Base-by-base conservation (phyloP, 1,140 invertebrate genomes). In the Drosophila eugracilis region DNA sequence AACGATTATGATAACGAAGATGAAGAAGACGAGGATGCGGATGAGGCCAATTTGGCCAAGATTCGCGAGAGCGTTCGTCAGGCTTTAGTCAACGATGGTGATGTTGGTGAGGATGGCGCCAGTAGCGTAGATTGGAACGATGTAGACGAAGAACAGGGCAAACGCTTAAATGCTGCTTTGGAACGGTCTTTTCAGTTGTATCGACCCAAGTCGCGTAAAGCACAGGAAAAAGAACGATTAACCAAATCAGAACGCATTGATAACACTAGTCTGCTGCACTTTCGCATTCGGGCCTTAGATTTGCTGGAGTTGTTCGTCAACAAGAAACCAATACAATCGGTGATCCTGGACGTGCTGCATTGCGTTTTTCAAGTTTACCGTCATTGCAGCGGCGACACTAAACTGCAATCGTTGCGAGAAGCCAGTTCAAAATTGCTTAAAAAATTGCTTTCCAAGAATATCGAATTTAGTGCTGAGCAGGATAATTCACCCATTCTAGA, bases 131-230 rank as follows among this genome's bases (percentile, higher is more conserved):
- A 96, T 72, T 93, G 96, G 14, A 95, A 97, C 80, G 93, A 96
- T 69, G 94, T 97, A 37, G 93, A 93, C 59, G 96, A 97, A 75
- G 94, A 94, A 67, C 95, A 96, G 89, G 96, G 96, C 4, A 94
- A 94, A 69, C 94, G 94, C 66, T 91, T 96, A 3, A 94, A 97
- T 78, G 92, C 94, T 74, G 95, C 95, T 1, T 88, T 97, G 21
- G 94, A 94, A 1, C 93, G 94, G 37, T 95, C 95, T 1, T 96
- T 97, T 79, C 94, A 93, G 78, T 92, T 94, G 52, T 93, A 95
- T 53, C 89, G 91, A 5, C 93, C 93, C 0, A 65, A 70, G 19
- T 45, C 52, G 19, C 14, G 30, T 19, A 52, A 55, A 6, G 54
- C 44, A 3, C 54, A 75, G 30, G 37, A 60, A 6, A 71, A 79